Percentiles rank a stretch among this genome's conserved stretches.
Conservation (phyloP, 30 jellyfish, hydroid and myxozoan genomes). For the Aurelia aurita region DNA sequence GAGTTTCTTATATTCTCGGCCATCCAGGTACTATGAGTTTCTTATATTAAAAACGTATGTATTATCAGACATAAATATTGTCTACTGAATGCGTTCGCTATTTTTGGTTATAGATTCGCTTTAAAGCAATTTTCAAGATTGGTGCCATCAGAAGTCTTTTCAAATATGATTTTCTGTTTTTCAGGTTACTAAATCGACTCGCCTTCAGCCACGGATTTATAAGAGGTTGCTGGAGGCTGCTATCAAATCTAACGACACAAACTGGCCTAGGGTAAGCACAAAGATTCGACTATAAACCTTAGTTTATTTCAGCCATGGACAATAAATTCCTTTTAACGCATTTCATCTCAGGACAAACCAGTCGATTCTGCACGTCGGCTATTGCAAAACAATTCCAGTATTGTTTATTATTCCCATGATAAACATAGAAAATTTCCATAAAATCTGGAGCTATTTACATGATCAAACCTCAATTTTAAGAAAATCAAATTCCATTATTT, state of each 20-base stretch:
- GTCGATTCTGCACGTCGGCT: not conserved
- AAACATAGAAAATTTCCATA: too few relatives aligned
- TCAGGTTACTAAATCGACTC: constrained; percentile 64
- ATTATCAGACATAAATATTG: too few relatives aligned
- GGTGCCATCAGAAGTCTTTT: too few relatives aligned
- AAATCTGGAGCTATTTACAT: too few relatives aligned
- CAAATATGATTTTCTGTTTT: not conserved
- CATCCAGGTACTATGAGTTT: too few relatives aligned
- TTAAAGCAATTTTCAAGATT: too few relatives aligned
- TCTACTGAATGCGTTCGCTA: too few relatives aligned
- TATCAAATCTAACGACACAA: constrained; percentile 39
- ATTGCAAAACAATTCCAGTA: not conserved
- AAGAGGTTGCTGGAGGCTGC: constrained; percentile 63
- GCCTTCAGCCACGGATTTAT: constrained; percentile 76
- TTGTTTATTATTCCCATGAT: not conserved
- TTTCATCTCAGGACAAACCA: too few relatives aligned
- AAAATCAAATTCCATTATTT: too few relatives aligned
- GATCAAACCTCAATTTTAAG: not conserved
- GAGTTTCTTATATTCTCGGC: too few relatives aligned
- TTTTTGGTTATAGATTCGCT: too few relatives aligned
- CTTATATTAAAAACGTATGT: too few relatives aligned
- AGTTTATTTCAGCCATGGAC: not conserved
- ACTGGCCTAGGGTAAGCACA: constrained; percentile 67
- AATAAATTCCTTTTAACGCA: not conserved
- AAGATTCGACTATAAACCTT: not conserved